Evolutionary conservation across 2,113 vertebrate genomes (phyloP), one percentile per base, ranked within the genome.

Genomic region (Spea multiplicata): DNA sequence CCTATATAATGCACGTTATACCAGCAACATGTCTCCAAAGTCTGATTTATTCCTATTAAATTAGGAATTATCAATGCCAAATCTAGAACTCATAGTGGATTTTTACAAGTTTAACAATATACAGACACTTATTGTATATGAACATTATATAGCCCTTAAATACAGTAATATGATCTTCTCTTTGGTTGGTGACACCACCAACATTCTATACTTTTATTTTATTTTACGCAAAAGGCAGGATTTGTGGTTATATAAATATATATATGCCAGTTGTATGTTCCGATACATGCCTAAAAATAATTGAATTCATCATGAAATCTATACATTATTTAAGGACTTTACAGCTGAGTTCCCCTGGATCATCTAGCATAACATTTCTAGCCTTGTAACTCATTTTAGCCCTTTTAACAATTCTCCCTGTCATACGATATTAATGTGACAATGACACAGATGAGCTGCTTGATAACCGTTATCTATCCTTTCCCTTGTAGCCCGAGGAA

Each of bases 341-440:
- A 50, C 66, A 48, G 52, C 44, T 62, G 65, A 74, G 55, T 80
- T 74, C 49, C 50, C 65, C 30, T 44, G 65, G 78, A 68, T 74
- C 66, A 66, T 74, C 64, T 61, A 45, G 71, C 71, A 80, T 67
- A 74, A 73, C 52, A 68, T 74, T 68, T 61, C 66, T 80, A 67
- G 70, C 77, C 70, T 73, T 80, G 70, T 73, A 80, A 50, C 77
- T 74, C 50, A 80, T 80, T 74, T 80, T 73, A 73, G 66, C 64
- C 78, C 64, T 68, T 80, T 80, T 68, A 73, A 80, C 70, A 67
- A 68, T 74, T 67, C 78, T 61, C 71, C 78, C 71, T 49, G 71
- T 80, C 64, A 80, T 61, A 80, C 44, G 64, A 80, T 80, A 80
- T 80, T 80, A 80, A 80, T 74, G 71, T 80, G 71, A 80, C 78